phyloP scores from a whole-genome alignment of 2,797 vertebrate species.

The Babyrousa celebensis region DNA sequence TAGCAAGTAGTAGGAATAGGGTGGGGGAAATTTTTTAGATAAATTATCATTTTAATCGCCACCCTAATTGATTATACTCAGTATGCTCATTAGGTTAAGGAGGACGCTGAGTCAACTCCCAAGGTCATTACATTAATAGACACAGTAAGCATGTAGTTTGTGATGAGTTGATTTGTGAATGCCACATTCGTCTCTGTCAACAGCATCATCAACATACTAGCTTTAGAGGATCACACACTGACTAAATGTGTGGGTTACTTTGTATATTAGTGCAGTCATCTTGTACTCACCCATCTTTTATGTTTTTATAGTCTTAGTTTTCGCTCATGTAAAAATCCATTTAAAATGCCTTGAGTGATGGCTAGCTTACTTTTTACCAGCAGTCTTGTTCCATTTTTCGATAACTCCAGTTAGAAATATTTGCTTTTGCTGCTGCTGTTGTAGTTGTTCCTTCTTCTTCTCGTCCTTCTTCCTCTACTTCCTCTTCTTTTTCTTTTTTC shows the following conservation, averaged over 20 bases:
- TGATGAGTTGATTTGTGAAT: slow-evolving; percentile 89
- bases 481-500: not conserved
- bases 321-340: not conserved
- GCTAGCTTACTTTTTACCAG: not conserved
- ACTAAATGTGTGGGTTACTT: slow-evolving; percentile 87
- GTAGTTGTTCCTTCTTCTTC: not conserved
- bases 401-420: not conserved
- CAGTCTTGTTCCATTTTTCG: not conserved
- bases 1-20: slow-evolving; percentile 82
- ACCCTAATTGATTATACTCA: slow-evolving; percentile 91
- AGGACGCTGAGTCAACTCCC: slow-evolving; percentile 90
- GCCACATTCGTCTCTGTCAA: slow-evolving; percentile 90
- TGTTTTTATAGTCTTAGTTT: not conserved
- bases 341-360: not conserved
- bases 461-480: too few relatives aligned
- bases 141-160: slow-evolving; percentile 89
- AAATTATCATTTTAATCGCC: slow-evolving; percentile 93
- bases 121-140: slow-evolving; percentile 92
- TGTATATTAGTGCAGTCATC: slow-evolving; percentile 84
- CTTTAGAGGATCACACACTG: slow-evolving; percentile 83
- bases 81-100: slow-evolving; percentile 91
- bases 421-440: not conserved
- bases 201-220: slow-evolving; percentile 82
- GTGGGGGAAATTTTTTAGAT: slow-evolving; percentile 86
- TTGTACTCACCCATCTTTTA: not conserved